These are phyloP conservation scores for Orthonychiurus folsomi DNA, from an alignment of 2,888 invertebrate species.

Conservation along the genomic window DNA sequence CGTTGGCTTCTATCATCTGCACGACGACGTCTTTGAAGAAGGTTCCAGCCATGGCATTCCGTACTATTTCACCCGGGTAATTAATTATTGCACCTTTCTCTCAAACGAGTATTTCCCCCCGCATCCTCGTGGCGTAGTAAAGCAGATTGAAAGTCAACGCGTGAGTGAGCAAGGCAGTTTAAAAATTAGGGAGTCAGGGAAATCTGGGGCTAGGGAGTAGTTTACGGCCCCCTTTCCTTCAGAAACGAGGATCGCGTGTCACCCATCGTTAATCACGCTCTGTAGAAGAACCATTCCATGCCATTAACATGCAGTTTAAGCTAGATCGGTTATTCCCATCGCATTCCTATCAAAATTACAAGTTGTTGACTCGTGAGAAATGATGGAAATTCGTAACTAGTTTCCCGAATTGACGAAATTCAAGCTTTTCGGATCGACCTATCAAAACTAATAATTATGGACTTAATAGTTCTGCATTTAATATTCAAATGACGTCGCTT, in stretches of 20 bases:
- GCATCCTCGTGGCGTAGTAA: too few relatives aligned
- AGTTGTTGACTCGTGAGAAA: too few relatives aligned
- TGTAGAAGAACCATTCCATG: neutral
- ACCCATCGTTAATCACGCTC: neutral
- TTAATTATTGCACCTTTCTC: too few relatives aligned
- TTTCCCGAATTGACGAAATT: too few relatives aligned
- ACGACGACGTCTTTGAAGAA: conserved; percentile 39
- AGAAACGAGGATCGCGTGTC: neutral
- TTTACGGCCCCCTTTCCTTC: neutral
- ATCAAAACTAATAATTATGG: too few relatives aligned
- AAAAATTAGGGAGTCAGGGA: neutral
- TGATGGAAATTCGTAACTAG: too few relatives aligned
- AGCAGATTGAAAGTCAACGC: too few relatives aligned
- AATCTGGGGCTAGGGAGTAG: conserved; percentile 1
- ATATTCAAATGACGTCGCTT: too few relatives aligned
- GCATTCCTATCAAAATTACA: neutral
- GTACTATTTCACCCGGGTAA: conserved; percentile 36
- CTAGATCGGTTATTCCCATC: neutral
- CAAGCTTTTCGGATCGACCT: too few relatives aligned
- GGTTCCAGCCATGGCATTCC: conserved; percentile 40
- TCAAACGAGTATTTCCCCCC: too few relatives aligned
- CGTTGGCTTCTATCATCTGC: conserved; percentile 41
- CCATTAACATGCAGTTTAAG: neutral
- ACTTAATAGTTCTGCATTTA: too few relatives aligned
- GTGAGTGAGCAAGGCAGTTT: too few relatives aligned